Base-by-base conservation (phyloP, 2,888 invertebrate species). In the Hofmannophila pseudospretella region DNA sequence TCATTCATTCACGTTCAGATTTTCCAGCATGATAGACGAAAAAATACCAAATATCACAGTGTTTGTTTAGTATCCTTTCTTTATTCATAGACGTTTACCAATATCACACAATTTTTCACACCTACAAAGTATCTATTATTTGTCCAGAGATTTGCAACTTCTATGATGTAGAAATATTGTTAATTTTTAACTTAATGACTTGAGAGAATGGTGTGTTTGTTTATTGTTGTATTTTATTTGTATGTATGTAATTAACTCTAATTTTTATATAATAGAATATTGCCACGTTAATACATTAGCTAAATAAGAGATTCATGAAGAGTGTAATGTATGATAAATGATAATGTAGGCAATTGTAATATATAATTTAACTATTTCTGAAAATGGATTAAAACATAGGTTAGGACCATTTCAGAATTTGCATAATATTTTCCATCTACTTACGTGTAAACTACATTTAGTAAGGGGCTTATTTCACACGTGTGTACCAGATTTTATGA, bases 121-220 rank as follows among this genome's bases (percentile, higher is more conserved):
- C 16, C 16, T 16, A 16, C 16, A 5, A n/a, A n/a, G n/a, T n/a
- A n/a, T n/a, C n/a, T n/a, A n/a, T n/a, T n/a, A n/a, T n/a, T n/a
- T 16, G 16, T 16, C 5, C 3, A 30, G 30, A 30, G 30, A 9
- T 7, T 20, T 22, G 32, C 8, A 22, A 32, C 32, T 22, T 22
- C 20, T 22, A 11, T 32, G 22, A 12, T 32, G 12, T 32, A 32
- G 22, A n/a, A 22, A 23, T 22, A 34, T 65, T 62, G 64, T 74
- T 73, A 64, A 58, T 68, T 66, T 16, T 62, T 65, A 58, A 58
- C 47, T 58, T 50, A 47, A 51, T 65, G 58, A 58, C 47, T 58
- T 50, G 46, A 51, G 39, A 32, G 58, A 65, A 16, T 16, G 16
- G 65, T 51, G 66, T 49, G 64, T 54, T 54, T 46, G 54, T 58